Evolutionary conservation across 2,888 invertebrate genomes (phyloP).

Genomic region (Opisthograptis luteolata): DNA sequence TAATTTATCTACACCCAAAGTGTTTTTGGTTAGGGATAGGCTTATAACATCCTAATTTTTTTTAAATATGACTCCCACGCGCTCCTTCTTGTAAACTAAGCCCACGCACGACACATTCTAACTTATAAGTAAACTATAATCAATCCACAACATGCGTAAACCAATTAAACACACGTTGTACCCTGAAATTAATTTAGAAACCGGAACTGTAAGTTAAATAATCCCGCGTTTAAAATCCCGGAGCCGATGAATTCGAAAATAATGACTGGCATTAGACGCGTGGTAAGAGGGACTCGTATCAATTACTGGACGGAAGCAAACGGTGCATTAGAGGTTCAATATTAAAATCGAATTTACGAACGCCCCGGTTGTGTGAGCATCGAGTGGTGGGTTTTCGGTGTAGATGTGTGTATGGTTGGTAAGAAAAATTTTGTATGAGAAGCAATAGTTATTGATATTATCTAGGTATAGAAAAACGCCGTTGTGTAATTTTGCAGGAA

Average conservation of each 20-base stretch:
- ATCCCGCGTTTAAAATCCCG: constrained; percentile 71
- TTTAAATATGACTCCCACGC: too few relatives aligned
- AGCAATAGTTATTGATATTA: too few relatives aligned
- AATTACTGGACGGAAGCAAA: constrained; percentile 76
- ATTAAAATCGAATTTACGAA: constrained; percentile 83
- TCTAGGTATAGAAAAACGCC: too few relatives aligned
- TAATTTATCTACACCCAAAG: too few relatives aligned
- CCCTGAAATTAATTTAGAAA: constrained; percentile 48
- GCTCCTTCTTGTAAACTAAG: neutral
- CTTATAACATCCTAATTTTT: too few relatives aligned
- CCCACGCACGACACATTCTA: neutral
- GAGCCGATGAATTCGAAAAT: constrained; percentile 79
- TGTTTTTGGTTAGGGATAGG: too few relatives aligned
- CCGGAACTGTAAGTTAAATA: constrained; percentile 54
- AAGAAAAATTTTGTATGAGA: constrained; percentile 32
- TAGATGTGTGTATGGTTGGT: constrained; percentile 48
- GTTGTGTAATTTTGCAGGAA: too few relatives aligned
- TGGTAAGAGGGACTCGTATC: constrained; percentile 76
- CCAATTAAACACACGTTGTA: constrained; percentile 44
- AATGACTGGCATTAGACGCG: constrained; percentile 79
- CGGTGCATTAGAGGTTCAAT: constrained; percentile 76
- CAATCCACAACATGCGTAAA: constrained; percentile 26
- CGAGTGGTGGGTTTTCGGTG: constrained; percentile 23
- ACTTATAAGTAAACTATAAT: constrained; percentile 16
- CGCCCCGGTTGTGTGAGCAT: constrained; percentile 42